A percentile compares a stretch with the other conserved stretches of the same genome.
These are phyloP conservation scores for Apamea sordens DNA, from an alignment of 2,888 invertebrate genomes.

Conservation along the genomic window DNA sequence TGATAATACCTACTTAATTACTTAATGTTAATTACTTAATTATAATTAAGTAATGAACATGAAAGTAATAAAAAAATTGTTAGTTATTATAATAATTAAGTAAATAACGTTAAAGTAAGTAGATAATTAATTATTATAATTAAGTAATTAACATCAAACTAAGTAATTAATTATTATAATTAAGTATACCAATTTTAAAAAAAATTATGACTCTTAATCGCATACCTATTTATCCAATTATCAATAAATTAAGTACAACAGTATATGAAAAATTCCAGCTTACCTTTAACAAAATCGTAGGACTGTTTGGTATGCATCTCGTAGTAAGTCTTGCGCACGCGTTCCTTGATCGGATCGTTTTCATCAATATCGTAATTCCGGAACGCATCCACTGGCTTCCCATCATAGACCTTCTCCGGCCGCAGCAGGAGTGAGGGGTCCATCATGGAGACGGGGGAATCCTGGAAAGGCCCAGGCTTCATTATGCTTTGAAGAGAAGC, in stretches of 20 bases:
- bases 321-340: constrained; percentile 95
- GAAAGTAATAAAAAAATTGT: too few relatives aligned
- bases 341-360: constrained; percentile 93
- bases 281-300: constrained; percentile 95
- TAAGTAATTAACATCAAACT: too few relatives aligned
- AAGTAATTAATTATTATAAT: too few relatives aligned
- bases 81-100: too few relatives aligned
- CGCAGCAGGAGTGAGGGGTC: constrained; percentile 92
- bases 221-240: not conserved
- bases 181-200: too few relatives aligned
- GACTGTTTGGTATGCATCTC: constrained; percentile 97
- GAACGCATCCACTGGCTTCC: constrained; percentile 94
- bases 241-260: not conserved
- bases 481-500: constrained; percentile 28
- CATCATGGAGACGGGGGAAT: constrained; percentile 79
- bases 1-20: not conserved
- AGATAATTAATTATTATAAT: too few relatives aligned
- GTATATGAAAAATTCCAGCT: constrained; percentile 42
- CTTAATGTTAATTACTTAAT: too few relatives aligned
- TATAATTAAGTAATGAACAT: too few relatives aligned
- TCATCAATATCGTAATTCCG: constrained; percentile 94
- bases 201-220: too few relatives aligned
- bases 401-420: constrained; percentile 93
- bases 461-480: constrained; percentile 58
- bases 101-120: too few relatives aligned